phyloP scores from a whole-genome alignment of 2,888 invertebrate species.

The Biston betularia region DNA sequence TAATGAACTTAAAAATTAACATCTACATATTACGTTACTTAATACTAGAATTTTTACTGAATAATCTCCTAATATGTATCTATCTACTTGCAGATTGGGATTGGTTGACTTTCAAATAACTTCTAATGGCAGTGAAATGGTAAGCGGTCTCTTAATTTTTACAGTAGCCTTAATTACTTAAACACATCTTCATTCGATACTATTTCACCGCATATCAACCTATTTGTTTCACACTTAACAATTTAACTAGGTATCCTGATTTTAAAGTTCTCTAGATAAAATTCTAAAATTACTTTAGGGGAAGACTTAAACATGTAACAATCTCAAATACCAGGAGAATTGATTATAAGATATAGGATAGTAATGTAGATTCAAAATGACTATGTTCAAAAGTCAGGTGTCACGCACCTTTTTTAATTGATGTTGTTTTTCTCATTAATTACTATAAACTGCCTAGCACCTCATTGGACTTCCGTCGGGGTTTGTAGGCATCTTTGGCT shows the following conservation, averaged over 20 bases:
- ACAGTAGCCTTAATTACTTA: too few relatives aligned
- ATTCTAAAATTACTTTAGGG: too few relatives aligned
- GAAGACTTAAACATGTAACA: too few relatives aligned
- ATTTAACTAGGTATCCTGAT: too few relatives aligned
- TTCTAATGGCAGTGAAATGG: constrained; percentile 1
- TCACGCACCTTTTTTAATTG: constrained; percentile 9
- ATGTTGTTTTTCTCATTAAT: neutral
- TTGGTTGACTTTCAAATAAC: neutral
- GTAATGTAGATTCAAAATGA: too few relatives aligned
- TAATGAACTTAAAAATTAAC: neutral
- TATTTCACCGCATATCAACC: too few relatives aligned
- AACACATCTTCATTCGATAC: too few relatives aligned
- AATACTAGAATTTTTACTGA: constrained; percentile 10
- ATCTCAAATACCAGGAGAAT: too few relatives aligned
- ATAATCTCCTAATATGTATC: neutral
- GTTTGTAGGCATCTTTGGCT: constrained; percentile 92
- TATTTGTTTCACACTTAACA: too few relatives aligned
- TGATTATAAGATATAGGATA: too few relatives aligned
- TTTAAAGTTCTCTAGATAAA: too few relatives aligned
- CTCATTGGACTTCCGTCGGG: constrained; percentile 90
- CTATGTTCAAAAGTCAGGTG: neutral
- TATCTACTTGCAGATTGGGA: neutral
- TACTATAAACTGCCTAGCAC: constrained; percentile 63
- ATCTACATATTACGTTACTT: constrained; percentile 8
- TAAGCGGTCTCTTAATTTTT: neutral